Percentiles rank a stretch among this genome's conserved stretches.
Conservation (phyloP, 2,888 invertebrate genomes). For the Gari tellinella region DNA sequence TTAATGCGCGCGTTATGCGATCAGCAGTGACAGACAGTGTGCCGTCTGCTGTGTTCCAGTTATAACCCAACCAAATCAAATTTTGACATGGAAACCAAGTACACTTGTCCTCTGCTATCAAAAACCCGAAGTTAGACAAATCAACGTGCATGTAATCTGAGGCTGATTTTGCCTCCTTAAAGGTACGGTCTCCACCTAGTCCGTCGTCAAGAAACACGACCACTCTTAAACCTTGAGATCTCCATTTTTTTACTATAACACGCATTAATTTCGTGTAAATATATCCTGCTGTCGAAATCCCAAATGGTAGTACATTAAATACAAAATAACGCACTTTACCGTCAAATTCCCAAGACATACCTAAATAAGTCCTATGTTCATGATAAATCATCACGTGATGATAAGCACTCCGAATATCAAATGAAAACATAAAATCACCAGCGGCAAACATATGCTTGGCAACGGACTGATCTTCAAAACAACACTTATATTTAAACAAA, state of each 20-base stretch:
- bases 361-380: constrained; percentile 10
- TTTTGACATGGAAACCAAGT: constrained; percentile 36
- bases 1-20: constrained; percentile 6
- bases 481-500: constrained; percentile 32
- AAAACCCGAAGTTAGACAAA: constrained; percentile 48
- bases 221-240: constrained; percentile 29
- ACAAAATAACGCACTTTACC: constrained; percentile 22
- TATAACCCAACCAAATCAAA: constrained; percentile 43
- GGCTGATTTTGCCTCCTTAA: constrained; percentile 2
- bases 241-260: constrained; percentile 29
- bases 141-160: constrained; percentile 16
- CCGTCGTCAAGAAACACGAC: constrained; percentile 55
- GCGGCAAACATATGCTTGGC: constrained; percentile 23
- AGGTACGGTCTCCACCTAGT: constrained; percentile 15
- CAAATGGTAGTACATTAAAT: constrained; percentile 47
- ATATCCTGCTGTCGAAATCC: constrained; percentile 43
- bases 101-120: constrained; percentile 56
- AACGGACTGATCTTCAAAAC: constrained; percentile 27
- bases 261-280: constrained; percentile 48
- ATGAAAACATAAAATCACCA: constrained; percentile 28
- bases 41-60: constrained; percentile 32
- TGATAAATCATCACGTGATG: constrained; percentile 22
- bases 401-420: constrained; percentile 28
- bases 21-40: constrained; percentile 25
- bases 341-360: constrained; percentile 14